Base-by-base conservation (phyloP, 2,888 invertebrate genomes). In the Microplitis manilae region DNA sequence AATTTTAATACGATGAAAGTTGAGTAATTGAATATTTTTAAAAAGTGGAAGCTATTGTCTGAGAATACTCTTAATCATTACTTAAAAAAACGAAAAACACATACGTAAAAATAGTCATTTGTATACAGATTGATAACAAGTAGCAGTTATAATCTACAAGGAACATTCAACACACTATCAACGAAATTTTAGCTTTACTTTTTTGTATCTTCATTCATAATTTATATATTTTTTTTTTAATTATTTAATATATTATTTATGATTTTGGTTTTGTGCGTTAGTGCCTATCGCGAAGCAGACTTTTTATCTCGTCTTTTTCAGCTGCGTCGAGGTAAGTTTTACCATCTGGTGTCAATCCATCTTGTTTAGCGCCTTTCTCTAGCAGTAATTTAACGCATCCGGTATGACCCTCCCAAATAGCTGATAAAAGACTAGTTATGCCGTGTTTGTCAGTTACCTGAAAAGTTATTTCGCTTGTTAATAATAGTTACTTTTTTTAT, bases 321-420 rank as follows among this genome's bases (percentile, higher is more conserved):
- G 98, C 97, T 77, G 96, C 96, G 86, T 97, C 96, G 79, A 96
- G 88, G 90, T 97, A 98, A 83, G 94, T 94, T 80, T 93, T 94
- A 9, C 98, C 98, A 90, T 97, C 96, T 74, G 98, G 98, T 73
- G 97, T 95, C 84, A 93, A 92, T 6, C 96, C 97, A 74, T 87
- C 83, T 0, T 88, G 86, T 80, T 82, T 82, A 88, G 93, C 92
- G 91, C 97, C 97, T 92, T 96, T 95, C 90, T 95, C 94, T 80
- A 98, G 89, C 84, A 99, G 92, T 81, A 97, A 91, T 90, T 96
- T 94, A 9, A 98, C 98, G 91, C 97, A 97, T 80, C 95, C 94
- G 73, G 95, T 95, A 89, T 98, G 98, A 38, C 97, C 97, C 91
- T 99, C 98, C 96, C 97, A 99, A 86, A 98, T 96, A 77, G 98